phyloP scores from a whole-genome alignment of 2,888 invertebrate species.

The Dendrolimus pini region DNA sequence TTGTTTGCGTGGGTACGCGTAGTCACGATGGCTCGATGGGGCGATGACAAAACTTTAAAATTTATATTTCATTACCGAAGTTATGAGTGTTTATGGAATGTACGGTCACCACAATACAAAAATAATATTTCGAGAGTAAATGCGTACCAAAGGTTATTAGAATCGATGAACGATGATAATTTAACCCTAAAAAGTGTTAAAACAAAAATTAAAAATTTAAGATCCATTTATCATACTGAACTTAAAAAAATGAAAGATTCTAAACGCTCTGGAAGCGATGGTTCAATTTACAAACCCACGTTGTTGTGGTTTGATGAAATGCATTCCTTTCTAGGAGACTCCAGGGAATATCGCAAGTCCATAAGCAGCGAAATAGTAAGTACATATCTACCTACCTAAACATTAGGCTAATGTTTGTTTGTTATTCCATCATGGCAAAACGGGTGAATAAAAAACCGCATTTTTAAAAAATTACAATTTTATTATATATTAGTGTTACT shows the following conservation, averaged over 20 bases:
- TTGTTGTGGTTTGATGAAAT: slow-evolving; percentile 12
- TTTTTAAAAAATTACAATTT: neutral
- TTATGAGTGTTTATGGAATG: too few species aligned
- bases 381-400: neutral
- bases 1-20: neutral
- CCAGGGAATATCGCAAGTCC: neutral
- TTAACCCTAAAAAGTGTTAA: slow-evolving; percentile 1
- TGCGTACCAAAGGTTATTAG: too few species aligned
- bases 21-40: too few species aligned
- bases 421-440: neutral
- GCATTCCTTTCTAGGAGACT: slow-evolving; percentile 4
- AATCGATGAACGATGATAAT: neutral
- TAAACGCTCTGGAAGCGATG: neutral
- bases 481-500: slow-evolving; percentile 1
- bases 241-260: slow-evolving; percentile 2
- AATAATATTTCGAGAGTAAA: too few species aligned
- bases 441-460: neutral
- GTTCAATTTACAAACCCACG: slow-evolving; percentile 3
- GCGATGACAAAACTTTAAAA: slow-evolving; percentile 3
- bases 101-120: too few species aligned
- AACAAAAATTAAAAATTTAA: slow-evolving; percentile 3
- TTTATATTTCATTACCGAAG: too few species aligned
- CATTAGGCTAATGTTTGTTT: neutral
- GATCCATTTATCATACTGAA: slow-evolving; percentile 2
- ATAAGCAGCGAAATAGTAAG: slow-evolving; percentile 1